Evolutionary conservation across 35 echinoderm and acorn worm species (phyloP).

Genomic region (Ophioderma brevispina): DNA sequence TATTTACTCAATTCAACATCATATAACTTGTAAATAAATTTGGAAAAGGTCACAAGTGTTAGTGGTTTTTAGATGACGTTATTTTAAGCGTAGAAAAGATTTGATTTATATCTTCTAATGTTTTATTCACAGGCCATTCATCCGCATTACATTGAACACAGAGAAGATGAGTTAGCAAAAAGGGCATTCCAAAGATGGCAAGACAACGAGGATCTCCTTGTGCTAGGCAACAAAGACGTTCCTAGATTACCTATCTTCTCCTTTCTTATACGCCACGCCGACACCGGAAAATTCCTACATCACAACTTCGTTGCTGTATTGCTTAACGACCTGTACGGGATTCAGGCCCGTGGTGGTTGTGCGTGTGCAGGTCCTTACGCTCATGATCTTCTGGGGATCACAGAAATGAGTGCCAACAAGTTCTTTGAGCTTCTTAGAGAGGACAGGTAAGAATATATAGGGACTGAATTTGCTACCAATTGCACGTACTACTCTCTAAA

Average conservation of each 20-base stretch:
- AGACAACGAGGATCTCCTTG: conserved; percentile 73
- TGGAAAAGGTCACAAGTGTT: neutral
- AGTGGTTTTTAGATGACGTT: too few relatives aligned
- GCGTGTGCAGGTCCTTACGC: conserved; percentile 98
- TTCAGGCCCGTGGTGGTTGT: conserved; percentile 97
- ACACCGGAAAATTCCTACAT: conserved; percentile 88
- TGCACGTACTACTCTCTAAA: too few relatives aligned
- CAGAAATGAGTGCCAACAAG: conserved; percentile 83
- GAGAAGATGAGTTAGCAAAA: conserved; percentile 81
- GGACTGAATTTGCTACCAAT: too few relatives aligned
- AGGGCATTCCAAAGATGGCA: conserved; percentile 84
- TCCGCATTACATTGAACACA: conserved; percentile 69
- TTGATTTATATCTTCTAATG: too few relatives aligned
- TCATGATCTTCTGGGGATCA: conserved; percentile 93
- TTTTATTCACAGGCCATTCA: too few relatives aligned
- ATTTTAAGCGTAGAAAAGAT: too few relatives aligned
- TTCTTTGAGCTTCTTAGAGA: conserved; percentile 92
- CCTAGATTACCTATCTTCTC: conserved; percentile 93
- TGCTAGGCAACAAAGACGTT: conserved; percentile 76
- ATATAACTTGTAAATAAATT: neutral
- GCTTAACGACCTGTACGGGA: conserved; percentile 93
- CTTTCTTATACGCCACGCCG: conserved; percentile 77
- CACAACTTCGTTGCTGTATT: conserved; percentile 96
- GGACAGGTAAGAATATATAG: conserved; percentile 50
- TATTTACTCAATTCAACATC: neutral